Conservation (phyloP, 2,113 vertebrate genomes). For the Orycteropus afer region DNA sequence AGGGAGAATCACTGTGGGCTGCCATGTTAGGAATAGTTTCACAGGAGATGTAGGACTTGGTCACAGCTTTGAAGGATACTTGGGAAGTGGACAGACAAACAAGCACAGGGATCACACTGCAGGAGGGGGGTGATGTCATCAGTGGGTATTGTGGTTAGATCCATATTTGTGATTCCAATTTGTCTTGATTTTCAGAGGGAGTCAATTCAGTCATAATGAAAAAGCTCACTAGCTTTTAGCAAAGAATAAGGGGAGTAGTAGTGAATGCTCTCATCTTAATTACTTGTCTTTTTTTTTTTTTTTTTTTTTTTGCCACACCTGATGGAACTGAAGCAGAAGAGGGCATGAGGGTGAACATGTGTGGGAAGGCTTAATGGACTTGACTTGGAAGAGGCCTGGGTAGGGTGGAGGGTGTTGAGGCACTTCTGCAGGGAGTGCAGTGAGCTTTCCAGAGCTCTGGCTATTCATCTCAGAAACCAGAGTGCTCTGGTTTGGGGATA, state of each 20-base stretch:
- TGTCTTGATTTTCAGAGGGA: constrained; percentile 29
- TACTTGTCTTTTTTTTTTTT: neutral
- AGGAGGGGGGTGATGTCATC: neutral
- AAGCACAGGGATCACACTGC: neutral
- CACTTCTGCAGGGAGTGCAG: neutral
- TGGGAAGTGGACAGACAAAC: neutral
- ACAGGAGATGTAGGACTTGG: neutral
- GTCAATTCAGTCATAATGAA: neutral
- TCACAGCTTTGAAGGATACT: neutral
- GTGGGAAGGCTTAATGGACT: neutral
- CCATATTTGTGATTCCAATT: constrained; percentile 5
- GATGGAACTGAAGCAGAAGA: neutral
- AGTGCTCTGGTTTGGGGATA: neutral
- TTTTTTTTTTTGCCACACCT: neutral
- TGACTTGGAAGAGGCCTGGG: neutral
- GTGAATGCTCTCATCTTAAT: neutral
- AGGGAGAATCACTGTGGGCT: neutral
- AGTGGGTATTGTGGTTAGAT: neutral
- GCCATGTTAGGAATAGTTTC: neutral
- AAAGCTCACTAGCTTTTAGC: constrained; percentile 7
- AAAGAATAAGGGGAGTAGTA: neutral
- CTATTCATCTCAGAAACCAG: neutral
- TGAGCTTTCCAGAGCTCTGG: neutral
- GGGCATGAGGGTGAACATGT: neutral
- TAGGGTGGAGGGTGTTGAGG: neutral